Evolutionary conservation across 2,797 vertebrate genomes (phyloP).

Genomic region (Rhadinocentrus ornatus): DNA sequence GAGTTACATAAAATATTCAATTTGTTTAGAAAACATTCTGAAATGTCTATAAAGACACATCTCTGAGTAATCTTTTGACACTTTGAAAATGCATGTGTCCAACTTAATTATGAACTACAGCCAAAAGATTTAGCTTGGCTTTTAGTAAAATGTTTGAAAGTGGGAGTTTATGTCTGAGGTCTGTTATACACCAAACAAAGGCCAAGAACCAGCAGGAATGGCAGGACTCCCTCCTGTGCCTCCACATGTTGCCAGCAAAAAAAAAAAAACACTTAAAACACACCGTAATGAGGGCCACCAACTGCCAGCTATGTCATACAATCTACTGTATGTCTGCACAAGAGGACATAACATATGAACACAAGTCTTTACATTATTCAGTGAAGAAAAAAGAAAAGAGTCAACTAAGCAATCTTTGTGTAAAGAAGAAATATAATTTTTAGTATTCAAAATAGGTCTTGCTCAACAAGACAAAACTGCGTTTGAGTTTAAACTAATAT

Average conservation of each 20-base stretch:
- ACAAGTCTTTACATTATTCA: neutral
- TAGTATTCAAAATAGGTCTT: neutral
- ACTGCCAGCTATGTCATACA: neutral
- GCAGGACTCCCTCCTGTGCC: neutral
- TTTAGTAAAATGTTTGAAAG: neutral
- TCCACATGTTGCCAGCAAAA: neutral
- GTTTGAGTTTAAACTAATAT: neutral
- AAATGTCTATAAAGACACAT: neutral
- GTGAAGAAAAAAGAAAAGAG: neutral
- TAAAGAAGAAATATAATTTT: neutral
- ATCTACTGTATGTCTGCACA: neutral
- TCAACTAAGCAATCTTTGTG: neutral
- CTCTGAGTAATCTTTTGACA: neutral
- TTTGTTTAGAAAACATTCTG: neutral
- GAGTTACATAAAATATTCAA: neutral
- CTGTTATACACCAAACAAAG: no score
- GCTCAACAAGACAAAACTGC: neutral
- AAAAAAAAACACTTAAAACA: neutral
- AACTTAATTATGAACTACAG: neutral
- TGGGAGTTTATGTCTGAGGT: neutral
- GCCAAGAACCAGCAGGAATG: neutral
- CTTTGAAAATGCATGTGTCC: neutral
- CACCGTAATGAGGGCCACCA: neutral
- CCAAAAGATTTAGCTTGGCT: neutral
- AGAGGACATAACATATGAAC: neutral